phyloP scores from a whole-genome alignment of 2,888 invertebrate genomes.

The Steinernema carpocapsae region DNA sequence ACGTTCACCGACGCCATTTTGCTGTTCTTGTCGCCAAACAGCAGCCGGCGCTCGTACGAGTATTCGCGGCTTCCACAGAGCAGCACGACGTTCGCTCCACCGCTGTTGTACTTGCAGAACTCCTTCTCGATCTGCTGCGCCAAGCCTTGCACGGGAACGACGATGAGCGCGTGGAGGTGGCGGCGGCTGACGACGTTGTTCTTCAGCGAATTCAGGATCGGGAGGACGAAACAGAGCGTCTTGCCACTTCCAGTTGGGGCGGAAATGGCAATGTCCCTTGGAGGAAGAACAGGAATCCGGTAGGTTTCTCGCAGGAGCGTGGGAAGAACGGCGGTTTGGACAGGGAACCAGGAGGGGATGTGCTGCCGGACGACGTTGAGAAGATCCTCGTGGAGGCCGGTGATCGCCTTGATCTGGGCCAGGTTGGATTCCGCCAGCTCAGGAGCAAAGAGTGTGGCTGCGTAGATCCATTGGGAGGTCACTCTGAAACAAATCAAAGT shows the following conservation, averaged over 20 bases:
- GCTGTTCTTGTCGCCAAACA: conserved; percentile 42
- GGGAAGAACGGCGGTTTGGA: conserved; percentile 63
- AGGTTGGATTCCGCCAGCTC: conserved; percentile 48
- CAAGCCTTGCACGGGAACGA: conserved; percentile 89
- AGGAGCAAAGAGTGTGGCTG: conserved; percentile 56
- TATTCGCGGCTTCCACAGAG: conserved; percentile 48
- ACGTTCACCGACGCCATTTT: conserved; percentile 75
- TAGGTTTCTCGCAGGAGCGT: conserved; percentile 48
- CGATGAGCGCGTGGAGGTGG: conserved; percentile 81
- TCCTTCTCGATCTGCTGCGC: conserved; percentile 83
- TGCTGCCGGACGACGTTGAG: conserved; percentile 41
- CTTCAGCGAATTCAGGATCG: conserved; percentile 79
- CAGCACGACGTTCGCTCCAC: conserved; percentile 46
- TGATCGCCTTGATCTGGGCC: conserved; percentile 45
- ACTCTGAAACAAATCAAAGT: conserved; percentile 47
- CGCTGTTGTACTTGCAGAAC: conserved; percentile 52
- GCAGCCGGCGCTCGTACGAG: conserved; percentile 42
- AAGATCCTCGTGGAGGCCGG: conserved; percentile 45
- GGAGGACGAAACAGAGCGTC: conserved; percentile 89
- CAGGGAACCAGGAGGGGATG: conserved; percentile 62
- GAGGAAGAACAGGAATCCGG: conserved; percentile 72
- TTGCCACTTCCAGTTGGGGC: conserved; percentile 94
- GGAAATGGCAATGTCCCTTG: conserved; percentile 90
- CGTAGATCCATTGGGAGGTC: conserved; percentile 54
- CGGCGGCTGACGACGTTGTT: conserved; percentile 30